Evolutionary conservation across 2,888 invertebrate species (phyloP).

Genomic region (Chydorus sphaericus): DNA sequence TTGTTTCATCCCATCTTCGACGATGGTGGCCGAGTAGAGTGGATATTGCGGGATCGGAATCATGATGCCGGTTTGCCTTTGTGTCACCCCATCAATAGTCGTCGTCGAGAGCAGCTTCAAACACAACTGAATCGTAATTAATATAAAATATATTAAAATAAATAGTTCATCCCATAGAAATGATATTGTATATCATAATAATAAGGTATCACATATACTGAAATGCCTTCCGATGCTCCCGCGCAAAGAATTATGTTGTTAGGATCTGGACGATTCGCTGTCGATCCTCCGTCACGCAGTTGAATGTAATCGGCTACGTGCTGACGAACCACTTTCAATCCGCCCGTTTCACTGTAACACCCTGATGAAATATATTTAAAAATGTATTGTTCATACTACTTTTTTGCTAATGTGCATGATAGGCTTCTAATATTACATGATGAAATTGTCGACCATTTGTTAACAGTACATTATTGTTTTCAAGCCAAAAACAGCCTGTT

Average conservation of each 20-base stretch:
- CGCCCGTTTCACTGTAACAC: constrained; percentile 77
- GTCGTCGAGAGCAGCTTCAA: constrained; percentile 54
- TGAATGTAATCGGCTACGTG: constrained; percentile 78
- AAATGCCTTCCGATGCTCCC: constrained; percentile 87
- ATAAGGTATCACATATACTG: constrained; percentile 39
- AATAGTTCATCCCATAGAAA: no score
- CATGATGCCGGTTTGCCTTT: constrained; percentile 66
- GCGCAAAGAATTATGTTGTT: constrained; percentile 68
- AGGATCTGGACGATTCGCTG: no score
- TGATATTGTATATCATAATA: neutral
- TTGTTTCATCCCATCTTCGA: constrained; percentile 70
- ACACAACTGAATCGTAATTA: constrained; percentile 48
- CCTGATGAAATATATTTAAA: constrained; percentile 36
- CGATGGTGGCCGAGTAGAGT: constrained; percentile 83
- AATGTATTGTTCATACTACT: neutral
- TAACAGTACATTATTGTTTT: no score
- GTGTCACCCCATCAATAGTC: constrained; percentile 38
- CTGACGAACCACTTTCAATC: constrained; percentile 72
- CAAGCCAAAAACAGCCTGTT: no score
- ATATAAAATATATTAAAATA: no score
- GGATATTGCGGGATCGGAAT: constrained; percentile 99
- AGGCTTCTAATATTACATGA: no score
- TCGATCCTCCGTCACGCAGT: constrained; percentile 61
- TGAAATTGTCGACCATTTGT: no score
- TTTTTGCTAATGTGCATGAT: neutral